Base-by-base conservation (phyloP, 2,888 invertebrate species). In the Sinopyrophorus schimmeli region DNA sequence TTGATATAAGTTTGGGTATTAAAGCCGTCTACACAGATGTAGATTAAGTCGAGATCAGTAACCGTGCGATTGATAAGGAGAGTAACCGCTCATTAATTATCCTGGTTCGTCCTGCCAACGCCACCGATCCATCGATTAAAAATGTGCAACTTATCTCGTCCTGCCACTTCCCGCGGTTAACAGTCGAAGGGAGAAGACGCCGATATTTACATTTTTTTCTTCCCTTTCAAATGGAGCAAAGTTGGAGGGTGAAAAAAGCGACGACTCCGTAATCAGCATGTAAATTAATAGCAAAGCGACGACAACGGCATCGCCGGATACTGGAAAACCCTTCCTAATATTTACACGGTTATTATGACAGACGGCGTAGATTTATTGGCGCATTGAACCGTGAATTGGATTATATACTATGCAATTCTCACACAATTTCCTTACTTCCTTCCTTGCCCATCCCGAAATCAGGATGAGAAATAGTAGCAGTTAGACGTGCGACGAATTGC, bases 401-500 rank as follows among this genome's bases (percentile, higher is more conserved):
- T 60, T 59, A 59, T 55, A 50, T 58, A 58, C 46, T 55, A 58
- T 57, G 61, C 58, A 62, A 62, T 62, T 62, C 55, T 55, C 56
- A 59, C 62, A 59, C 62, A 61, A 62, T 62, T 62, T 62, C 62
- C 61, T 57, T 54, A 57, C 62, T 61, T 61, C 61, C 62, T 62
- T 59, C 59, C 60, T 55, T 48, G 42, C 41, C 49, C 49, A 56
- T 57, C 48, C 54, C 47, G 41, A 58, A 59, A 59, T 58, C 55
- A 41, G 54, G 52, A 58, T 58, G 55, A 58, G 52, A 58, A 58
- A 55, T 58, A 53, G 53, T 50, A 40, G 55, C 28, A 47, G 54
- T 46, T 47, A 47, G 40, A 48, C 47, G 48, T 50, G 55, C 52
- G 44, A 51, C 44, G 54, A 52, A 49, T 52, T 40, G 47, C 48